Evolutionary conservation across 1,140 invertebrate genomes (phyloP).

Genomic region (Drosophila ohnishii): DNA sequence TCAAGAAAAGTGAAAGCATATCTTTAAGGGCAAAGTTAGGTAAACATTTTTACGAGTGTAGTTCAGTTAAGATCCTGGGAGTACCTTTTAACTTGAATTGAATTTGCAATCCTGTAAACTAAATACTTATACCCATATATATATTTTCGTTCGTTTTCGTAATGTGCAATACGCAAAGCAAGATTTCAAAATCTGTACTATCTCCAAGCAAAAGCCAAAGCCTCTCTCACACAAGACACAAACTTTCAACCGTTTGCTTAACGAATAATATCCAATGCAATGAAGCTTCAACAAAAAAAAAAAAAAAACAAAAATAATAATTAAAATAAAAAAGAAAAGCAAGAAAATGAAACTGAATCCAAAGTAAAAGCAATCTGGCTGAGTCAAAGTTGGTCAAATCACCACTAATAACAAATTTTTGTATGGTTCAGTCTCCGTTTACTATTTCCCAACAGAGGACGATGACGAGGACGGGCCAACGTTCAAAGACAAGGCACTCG

Average conservation of each 20-base stretch:
- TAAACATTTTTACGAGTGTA: not conserved
- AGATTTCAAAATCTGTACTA: conserved; percentile 19
- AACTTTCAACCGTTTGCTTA: conserved; percentile 55
- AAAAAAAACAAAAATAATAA: conserved; percentile 11
- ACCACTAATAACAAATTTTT: conserved; percentile 86
- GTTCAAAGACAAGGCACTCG: conserved; percentile 92
- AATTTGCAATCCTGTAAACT: conserved; percentile 26
- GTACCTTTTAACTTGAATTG: conserved; percentile 9
- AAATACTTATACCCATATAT: conserved; percentile 8
- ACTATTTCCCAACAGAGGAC: conserved; percentile 95
- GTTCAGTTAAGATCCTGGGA: conserved; percentile 13
- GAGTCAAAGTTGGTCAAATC: conserved; percentile 85
- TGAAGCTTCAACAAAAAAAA: conserved; percentile 59
- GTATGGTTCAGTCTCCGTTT: conserved; percentile 92
- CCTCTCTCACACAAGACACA: conserved; percentile 54
- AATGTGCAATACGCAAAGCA: conserved; percentile 46
- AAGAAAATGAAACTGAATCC: conserved; percentile 26
- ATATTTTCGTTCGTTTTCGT: conserved; percentile 32
- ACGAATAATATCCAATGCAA: conserved; percentile 79
- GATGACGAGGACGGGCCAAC: conserved; percentile 95
- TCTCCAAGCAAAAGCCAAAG: conserved; percentile 38
- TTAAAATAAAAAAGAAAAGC: conserved; percentile 14
- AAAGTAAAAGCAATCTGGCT: conserved; percentile 85
- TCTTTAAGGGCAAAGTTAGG: no score
- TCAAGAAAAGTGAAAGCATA: no score